phyloP scores from a whole-genome alignment of 2,888 invertebrate species.

The Corbicula japonica region DNA sequence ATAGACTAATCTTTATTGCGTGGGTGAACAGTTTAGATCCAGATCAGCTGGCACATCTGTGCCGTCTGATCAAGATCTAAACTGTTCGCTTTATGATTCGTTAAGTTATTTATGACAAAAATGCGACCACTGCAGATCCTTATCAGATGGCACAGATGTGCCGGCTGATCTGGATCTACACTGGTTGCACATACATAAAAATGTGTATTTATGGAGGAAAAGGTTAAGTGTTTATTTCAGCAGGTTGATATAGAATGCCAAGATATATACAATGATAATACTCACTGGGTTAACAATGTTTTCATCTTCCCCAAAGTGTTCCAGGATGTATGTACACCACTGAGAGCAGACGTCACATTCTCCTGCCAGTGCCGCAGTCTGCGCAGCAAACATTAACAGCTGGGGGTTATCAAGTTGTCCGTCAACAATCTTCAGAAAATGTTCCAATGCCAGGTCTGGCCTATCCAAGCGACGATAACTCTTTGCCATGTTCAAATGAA shows the following conservation, averaged over 20 bases:
- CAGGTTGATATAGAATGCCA: conserved; percentile 3
- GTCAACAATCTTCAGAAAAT: conserved; percentile 31
- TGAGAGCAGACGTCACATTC: conserved; percentile 45
- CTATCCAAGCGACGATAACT: conserved; percentile 26
- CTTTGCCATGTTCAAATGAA: conserved; percentile 53
- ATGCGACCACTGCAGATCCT: too few relatives aligned
- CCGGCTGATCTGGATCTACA: too few relatives aligned
- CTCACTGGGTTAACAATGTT: conserved; percentile 10
- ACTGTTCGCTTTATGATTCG: too few relatives aligned
- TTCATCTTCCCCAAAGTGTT: conserved; percentile 41
- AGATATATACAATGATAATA: neutral
- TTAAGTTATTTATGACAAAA: too few relatives aligned
- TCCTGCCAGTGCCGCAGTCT: conserved; percentile 44
- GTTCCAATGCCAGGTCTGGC: conserved; percentile 21
- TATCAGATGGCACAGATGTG: too few relatives aligned
- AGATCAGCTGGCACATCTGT: too few relatives aligned
- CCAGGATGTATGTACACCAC: conserved; percentile 48
- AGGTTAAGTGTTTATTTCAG: too few relatives aligned
- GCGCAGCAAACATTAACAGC: conserved; percentile 44
- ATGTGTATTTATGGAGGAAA: too few relatives aligned
- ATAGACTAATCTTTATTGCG: too few relatives aligned
- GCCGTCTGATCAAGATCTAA: too few relatives aligned
- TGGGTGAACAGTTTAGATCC: too few relatives aligned
- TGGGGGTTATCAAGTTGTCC: conserved; percentile 28
- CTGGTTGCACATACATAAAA: too few relatives aligned